Percentiles rank a stretch among this genome's conserved stretches.
Evolutionary conservation across 2,888 invertebrate genomes (phyloP).

Genomic region (Synergus laeviventris): DNA sequence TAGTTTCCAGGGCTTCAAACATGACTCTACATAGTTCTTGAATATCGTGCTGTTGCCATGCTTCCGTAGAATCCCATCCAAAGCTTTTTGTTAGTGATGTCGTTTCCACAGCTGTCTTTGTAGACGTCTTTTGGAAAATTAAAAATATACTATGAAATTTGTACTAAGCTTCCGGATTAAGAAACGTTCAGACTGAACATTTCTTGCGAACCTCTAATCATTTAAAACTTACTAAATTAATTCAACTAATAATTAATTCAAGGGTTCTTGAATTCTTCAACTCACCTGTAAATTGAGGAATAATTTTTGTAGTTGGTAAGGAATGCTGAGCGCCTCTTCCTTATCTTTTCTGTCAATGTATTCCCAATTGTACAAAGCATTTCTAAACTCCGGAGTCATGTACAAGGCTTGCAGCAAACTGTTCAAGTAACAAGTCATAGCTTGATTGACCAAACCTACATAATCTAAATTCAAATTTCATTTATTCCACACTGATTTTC

Average conservation of each 20-base stretch:
- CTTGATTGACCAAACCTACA: constrained; percentile 91
- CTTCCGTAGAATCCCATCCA: constrained; percentile 93
- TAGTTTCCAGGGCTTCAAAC: constrained; percentile 92
- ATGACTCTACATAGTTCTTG: constrained; percentile 93
- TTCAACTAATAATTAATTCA: not conserved
- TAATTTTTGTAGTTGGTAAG: constrained; percentile 90
- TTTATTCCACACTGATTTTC: constrained; percentile 24
- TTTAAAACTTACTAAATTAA: not conserved
- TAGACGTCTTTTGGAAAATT: constrained; percentile 81
- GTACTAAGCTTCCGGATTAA: not conserved
- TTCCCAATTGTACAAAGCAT: constrained; percentile 91
- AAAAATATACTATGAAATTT: constrained; percentile 1
- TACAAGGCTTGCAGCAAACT: constrained; percentile 91
- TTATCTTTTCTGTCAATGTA: constrained; percentile 81
- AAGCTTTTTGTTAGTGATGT: constrained; percentile 91
- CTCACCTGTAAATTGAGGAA: constrained; percentile 88
- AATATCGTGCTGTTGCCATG: constrained; percentile 95
- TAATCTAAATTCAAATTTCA: constrained; percentile 75
- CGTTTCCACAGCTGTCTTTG: constrained; percentile 88
- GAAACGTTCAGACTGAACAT: not conserved
- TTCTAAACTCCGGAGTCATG: constrained; percentile 95
- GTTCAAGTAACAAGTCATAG: constrained; percentile 95
- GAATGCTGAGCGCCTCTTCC: constrained; percentile 86
- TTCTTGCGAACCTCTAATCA: not conserved
- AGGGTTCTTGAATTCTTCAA: not conserved